Evolutionary conservation across 2,797 vertebrate genomes (phyloP), one percentile per base, ranked within the genome.

Genomic region (Thripadectes ignobilis): DNA sequence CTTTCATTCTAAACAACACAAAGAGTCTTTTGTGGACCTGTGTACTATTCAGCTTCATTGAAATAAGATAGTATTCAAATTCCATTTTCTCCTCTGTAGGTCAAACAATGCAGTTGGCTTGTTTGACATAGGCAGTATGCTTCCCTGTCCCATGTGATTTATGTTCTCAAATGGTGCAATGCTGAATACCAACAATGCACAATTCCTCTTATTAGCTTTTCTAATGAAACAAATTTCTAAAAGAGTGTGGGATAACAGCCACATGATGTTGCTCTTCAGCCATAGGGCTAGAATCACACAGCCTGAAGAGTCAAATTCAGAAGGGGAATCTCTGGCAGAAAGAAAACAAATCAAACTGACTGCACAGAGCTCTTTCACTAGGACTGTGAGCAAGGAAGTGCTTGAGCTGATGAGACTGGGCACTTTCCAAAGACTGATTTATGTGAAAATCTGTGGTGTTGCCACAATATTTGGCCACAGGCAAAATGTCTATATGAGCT

Each of bases 391-490:
- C 39, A 81, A 84, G 24, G 43, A 61, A 27, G 39, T 76, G 5
- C n/a, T 85, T 66, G 48, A 89, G 52, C 16, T 71, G 48, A 71
- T 74, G 51, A 51, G 16, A 8, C 5, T 86, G 74, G 36, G 9
- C 1, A 4, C 85, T 78, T 92, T 85, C 55, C 67, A 85, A 57
- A 58, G 27, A 7, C 14, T 66, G 26, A 80, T 59, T 43, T 88
- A 39, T 58, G 20, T 63, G 49, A 85, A 82, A 75, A 82, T 39
- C 15, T 26, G 12, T 72, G 48, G 3, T 21, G 36, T 27, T 39
- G 34, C 14, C 0, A 0, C 10, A 62, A 30, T 41, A 73, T 87
- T 73, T 87, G 36, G 6, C 41, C 38, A 19, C 6, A 41, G 41
- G 65, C 21, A 84, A 36, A 77, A 78, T 30, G 8, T 9, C 34